phyloP scores from a whole-genome alignment of 53 echinoderm and acorn worm species.

The Temnopleurus reevesii region DNA sequence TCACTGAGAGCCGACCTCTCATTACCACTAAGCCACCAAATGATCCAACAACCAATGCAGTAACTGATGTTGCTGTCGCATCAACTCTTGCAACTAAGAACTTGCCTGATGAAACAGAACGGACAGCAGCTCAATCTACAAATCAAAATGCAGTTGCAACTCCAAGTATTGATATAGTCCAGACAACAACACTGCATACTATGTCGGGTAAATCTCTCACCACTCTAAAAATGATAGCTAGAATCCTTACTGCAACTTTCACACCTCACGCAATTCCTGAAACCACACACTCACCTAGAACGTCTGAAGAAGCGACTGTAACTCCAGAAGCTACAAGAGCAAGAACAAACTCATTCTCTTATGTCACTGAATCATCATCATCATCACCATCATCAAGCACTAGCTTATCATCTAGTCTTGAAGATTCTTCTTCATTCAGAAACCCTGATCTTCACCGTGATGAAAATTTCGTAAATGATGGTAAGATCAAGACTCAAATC shows the following conservation, averaged over 20 bases:
- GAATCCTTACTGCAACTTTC: not conserved
- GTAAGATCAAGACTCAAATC: not conserved
- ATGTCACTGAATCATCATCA: not conserved
- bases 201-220: not conserved
- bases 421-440: not conserved
- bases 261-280: not conserved
- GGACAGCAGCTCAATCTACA: not conserved
- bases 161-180: not conserved
- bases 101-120: not conserved
- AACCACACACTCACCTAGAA: not conserved
- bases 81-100: not conserved
- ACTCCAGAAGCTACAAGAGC: not conserved
- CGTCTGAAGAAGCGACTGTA: not conserved
- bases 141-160: not conserved
- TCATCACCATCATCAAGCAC: too few relatives aligned
- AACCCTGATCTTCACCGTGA: not conserved
- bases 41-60: not conserved
- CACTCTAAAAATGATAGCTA: not conserved
- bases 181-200: not conserved
- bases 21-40: too few relatives aligned
- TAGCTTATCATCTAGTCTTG: not conserved
- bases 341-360: too few relatives aligned
- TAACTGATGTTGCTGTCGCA: not conserved
- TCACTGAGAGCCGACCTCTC: too few relatives aligned
- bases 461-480: slow-evolving; percentile 1